phyloP scores from a whole-genome alignment of 2,797 vertebrate genomes.

The Falco rusticolus region DNA sequence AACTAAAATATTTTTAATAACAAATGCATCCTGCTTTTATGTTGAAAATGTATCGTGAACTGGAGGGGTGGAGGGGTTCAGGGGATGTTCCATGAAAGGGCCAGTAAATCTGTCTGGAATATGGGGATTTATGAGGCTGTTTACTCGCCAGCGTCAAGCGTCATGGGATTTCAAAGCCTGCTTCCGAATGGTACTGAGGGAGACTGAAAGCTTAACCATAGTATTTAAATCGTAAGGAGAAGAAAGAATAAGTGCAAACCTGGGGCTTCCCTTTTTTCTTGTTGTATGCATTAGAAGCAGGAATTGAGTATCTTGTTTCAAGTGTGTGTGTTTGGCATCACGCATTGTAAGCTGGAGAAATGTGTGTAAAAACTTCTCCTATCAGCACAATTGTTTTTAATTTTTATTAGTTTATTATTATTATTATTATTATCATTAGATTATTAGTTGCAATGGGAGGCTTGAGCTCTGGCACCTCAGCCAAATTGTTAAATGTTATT shows the following conservation, averaged over 20 bases:
- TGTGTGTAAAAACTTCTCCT: background rate
- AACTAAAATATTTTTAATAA: constrained; percentile 60
- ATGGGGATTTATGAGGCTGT: background rate
- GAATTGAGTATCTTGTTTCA: background rate
- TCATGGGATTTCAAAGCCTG: background rate
- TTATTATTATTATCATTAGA: no score
- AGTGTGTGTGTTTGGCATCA: background rate
- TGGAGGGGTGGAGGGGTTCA: background rate
- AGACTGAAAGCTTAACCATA: background rate
- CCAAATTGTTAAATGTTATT: background rate
- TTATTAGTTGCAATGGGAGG: background rate
- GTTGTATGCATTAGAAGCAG: background rate
- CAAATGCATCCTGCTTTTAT: constrained; percentile 60
- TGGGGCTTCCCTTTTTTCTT: background rate
- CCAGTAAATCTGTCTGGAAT: constrained; percentile 5
- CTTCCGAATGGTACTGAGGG: constrained; percentile 4
- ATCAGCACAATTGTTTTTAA: background rate
- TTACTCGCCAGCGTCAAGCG: constrained; percentile 5
- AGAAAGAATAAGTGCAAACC: background rate
- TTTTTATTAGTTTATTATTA: no score
- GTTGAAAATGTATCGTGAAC: background rate
- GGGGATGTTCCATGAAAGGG: background rate
- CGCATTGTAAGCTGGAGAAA: background rate
- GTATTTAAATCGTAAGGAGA: background rate
- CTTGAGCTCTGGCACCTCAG: background rate